phyloP scores from a whole-genome alignment of 2,113 vertebrate species.

The Myrmophylax atrothorax region DNA sequence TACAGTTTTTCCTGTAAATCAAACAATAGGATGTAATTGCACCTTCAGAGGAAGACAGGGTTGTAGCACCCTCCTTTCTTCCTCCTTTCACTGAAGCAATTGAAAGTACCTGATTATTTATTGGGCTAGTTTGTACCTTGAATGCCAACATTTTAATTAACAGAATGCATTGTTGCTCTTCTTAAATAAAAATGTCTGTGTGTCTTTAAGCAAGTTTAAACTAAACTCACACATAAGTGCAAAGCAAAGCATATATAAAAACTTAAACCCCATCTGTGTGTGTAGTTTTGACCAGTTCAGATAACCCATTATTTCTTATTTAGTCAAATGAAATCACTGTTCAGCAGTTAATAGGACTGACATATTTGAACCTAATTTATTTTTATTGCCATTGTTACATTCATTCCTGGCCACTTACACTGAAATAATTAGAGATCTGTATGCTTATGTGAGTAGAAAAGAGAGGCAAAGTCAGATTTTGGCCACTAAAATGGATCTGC shows the following conservation, averaged over 20 bases:
- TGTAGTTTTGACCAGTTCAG: background rate
- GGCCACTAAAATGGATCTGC: background rate
- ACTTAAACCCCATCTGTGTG: background rate
- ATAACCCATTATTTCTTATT: background rate
- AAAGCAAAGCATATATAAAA: background rate
- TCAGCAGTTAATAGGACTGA: background rate
- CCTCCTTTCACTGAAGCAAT: background rate
- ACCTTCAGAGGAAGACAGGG: background rate
- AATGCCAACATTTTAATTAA: background rate
- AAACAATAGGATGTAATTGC: background rate
- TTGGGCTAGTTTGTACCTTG: background rate
- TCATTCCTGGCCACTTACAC: background rate
- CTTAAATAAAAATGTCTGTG: background rate
- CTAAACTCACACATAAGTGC: background rate
- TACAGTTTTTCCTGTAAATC: background rate
- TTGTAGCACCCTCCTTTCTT: background rate
- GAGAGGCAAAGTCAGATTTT: background rate
- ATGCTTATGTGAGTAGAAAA: background rate
- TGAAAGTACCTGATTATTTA: background rate
- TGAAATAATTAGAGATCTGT: background rate
- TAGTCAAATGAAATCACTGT: background rate
- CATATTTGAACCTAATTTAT: background rate
- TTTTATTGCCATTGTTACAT: background rate
- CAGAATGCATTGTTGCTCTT: background rate
- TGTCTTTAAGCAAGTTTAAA: background rate